Evolutionary conservation across 2,888 invertebrate species (phyloP).

Genomic region (Pollenia labialis): DNA sequence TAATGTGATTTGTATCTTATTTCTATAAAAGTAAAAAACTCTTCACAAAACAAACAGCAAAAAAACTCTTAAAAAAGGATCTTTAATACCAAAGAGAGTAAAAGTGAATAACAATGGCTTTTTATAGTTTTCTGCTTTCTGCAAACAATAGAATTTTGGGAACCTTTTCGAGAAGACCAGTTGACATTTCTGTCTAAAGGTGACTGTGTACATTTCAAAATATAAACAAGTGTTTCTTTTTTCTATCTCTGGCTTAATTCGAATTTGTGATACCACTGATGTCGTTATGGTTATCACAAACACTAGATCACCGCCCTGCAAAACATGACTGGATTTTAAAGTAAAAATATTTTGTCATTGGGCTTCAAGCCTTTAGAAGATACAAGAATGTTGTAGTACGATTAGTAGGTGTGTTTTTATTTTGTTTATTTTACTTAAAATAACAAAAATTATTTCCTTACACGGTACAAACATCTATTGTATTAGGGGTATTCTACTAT

Average conservation of each 20-base stretch:
- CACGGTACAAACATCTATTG: too few relatives aligned
- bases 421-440: background rate
- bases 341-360: constrained; percentile 29
- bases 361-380: background rate
- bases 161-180: constrained; percentile 65
- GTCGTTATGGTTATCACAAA: constrained; percentile 58
- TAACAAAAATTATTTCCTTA: too few relatives aligned
- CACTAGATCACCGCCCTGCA: constrained; percentile 55
- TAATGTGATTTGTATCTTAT: constrained; percentile 75
- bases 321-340: constrained; percentile 62
- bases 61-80: constrained; percentile 66
- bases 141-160: constrained; percentile 75
- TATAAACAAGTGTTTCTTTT: constrained; percentile 57
- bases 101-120: constrained; percentile 39
- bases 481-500: too few relatives aligned
- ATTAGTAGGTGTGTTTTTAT: background rate
- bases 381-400: background rate
- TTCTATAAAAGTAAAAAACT: constrained; percentile 71
- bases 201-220: constrained; percentile 55
- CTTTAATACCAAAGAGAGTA: constrained; percentile 15
- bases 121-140: constrained; percentile 38
- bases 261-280: constrained; percentile 33
- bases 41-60: constrained; percentile 17
- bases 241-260: background rate
- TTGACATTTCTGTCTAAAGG: constrained; percentile 68